Conservation (phyloP, 2,888 invertebrate genomes). For the Chymomyza amoena region DNA sequence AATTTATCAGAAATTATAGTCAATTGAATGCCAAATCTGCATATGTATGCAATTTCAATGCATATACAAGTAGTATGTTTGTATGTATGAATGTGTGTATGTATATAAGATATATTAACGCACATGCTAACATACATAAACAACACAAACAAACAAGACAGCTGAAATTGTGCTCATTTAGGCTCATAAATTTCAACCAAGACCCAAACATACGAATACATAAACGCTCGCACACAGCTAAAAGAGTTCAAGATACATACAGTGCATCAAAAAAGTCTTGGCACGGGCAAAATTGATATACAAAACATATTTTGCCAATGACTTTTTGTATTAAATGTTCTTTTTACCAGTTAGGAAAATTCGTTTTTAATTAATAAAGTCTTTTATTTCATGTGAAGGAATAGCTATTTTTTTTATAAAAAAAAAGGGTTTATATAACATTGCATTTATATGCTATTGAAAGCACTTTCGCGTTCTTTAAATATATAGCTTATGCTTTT, state of each 20-base stretch:
- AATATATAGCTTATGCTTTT: too few species aligned
- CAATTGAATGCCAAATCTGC: constrained; percentile 49
- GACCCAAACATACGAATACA: constrained; percentile 9
- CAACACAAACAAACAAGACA: constrained; percentile 14
- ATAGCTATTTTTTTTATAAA: too few species aligned
- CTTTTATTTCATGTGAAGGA: too few species aligned
- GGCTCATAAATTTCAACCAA: constrained; percentile 61
- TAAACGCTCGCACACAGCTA: neutral
- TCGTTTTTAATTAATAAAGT: too few species aligned
- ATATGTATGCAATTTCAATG: neutral
- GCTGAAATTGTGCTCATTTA: constrained; percentile 53
- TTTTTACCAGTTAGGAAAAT: too few species aligned
- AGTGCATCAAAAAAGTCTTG: neutral
- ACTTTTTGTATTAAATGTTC: too few species aligned
- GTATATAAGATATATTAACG: neutral
- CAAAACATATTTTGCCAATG: too few species aligned
- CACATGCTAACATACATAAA: constrained; percentile 10
- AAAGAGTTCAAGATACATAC: neutral
- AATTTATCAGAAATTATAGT: constrained; percentile 47
- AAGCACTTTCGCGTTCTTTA: too few species aligned
- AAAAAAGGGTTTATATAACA: too few species aligned
- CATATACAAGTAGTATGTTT: neutral
- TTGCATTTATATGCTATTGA: too few species aligned
- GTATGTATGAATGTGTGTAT: neutral
- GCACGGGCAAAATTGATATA: too few species aligned